phyloP scores from a whole-genome alignment of 35 echinoderm and acorn worm species.

The Hemicentrotus pulcherrimus region DNA sequence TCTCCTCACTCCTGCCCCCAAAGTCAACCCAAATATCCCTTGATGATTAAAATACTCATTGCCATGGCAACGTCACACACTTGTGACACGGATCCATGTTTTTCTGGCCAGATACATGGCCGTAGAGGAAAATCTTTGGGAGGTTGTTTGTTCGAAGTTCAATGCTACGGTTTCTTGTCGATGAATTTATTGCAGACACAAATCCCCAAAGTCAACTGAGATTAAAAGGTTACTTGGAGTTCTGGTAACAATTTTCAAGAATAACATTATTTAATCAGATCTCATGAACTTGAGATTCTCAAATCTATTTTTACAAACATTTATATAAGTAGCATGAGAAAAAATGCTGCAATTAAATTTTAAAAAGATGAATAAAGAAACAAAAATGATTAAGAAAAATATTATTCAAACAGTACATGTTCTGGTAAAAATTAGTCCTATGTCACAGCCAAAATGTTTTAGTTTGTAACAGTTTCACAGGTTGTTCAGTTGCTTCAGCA shows the following conservation, averaged over 20 bases:
- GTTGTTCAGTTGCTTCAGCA: too few species aligned
- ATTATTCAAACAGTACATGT: too few species aligned
- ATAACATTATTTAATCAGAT: neutral
- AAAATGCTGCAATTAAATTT: too few species aligned
- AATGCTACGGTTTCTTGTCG: neutral
- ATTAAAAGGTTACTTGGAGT: neutral
- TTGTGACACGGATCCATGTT: conserved; percentile 20
- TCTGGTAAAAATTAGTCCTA: too few species aligned
- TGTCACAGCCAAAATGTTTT: too few species aligned
- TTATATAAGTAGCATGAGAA: too few species aligned
- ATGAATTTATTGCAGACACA: neutral
- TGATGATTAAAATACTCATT: neutral
- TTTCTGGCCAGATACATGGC: conserved; percentile 15
- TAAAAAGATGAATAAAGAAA: too few species aligned
- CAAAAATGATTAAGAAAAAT: too few species aligned
- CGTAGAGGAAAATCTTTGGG: neutral
- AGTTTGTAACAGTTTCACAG: too few species aligned
- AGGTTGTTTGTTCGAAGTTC: neutral
- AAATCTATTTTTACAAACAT: too few species aligned
- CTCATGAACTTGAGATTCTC: too few species aligned
- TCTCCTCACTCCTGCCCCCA: neutral
- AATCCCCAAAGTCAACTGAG: neutral
- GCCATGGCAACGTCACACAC: conserved; percentile 31
- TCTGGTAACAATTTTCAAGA: neutral
- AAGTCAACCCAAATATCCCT: conserved; percentile 27